Evolutionary conservation across 2,888 invertebrate genomes (phyloP).

Genomic region (Drepana falcataria): DNA sequence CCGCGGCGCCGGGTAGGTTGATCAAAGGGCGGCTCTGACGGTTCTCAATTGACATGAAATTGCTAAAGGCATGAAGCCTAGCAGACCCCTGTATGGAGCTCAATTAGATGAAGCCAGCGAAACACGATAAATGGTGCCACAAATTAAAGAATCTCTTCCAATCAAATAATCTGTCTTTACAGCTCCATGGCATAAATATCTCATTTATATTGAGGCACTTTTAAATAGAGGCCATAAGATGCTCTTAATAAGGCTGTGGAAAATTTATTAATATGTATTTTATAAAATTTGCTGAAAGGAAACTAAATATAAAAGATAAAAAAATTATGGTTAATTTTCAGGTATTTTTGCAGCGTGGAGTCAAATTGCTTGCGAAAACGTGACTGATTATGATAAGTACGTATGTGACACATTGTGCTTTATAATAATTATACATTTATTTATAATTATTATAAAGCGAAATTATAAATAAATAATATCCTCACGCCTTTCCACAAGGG

Average conservation of each 20-base stretch:
- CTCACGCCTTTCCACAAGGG: too few species aligned
- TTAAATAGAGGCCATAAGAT: not conserved
- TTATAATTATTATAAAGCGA: too few species aligned
- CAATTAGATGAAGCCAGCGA: conserved; percentile 68
- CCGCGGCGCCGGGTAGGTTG: conserved; percentile 26
- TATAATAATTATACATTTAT: not conserved
- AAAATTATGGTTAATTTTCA: conserved; percentile 27
- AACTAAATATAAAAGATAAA: not conserved
- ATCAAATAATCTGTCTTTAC: conserved; percentile 45
- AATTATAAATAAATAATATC: too few species aligned
- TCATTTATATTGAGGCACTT: conserved; percentile 6
- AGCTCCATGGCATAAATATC: conserved; percentile 34
- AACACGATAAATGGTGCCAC: conserved; percentile 63
- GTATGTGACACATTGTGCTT: conserved; percentile 15
- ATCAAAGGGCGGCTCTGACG: conserved; percentile 60
- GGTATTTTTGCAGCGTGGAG: conserved; percentile 23
- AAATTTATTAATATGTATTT: not conserved
- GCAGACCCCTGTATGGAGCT: conserved; percentile 42
- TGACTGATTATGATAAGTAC: conserved; percentile 52
- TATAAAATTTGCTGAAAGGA: too few species aligned
- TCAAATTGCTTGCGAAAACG: conserved; percentile 3
- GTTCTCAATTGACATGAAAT: conserved; percentile 61
- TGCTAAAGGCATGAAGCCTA: conserved; percentile 58
- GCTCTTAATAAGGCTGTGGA: not conserved
- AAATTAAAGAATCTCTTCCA: conserved; percentile 68